These are phyloP conservation scores for Paedocypris sp. DNA, from an alignment of 2,113 vertebrate species.

Conservation along the genomic window DNA sequence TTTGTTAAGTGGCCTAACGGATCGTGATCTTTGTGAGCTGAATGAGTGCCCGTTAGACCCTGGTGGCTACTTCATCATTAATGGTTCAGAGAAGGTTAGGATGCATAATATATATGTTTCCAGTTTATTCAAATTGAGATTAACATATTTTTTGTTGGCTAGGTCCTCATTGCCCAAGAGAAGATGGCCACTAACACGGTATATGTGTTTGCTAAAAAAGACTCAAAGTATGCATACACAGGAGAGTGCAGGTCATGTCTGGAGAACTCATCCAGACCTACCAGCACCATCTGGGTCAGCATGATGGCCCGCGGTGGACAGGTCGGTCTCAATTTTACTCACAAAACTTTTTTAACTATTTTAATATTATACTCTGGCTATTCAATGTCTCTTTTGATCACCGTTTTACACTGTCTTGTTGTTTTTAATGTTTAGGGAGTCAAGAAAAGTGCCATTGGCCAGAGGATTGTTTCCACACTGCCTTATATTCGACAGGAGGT, in stretches of 20 bases:
- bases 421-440: slow-evolving; percentile 67
- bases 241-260: slow-evolving; percentile 92
- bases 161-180: slow-evolving; percentile 97
- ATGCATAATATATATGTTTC: neutral
- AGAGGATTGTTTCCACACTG: slow-evolving; percentile 92
- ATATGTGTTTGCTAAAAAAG: slow-evolving; percentile 97
- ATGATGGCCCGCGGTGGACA: slow-evolving; percentile 97
- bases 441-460: slow-evolving; percentile 95
- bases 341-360: too few relatives aligned
- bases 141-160: neutral
- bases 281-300: slow-evolving; percentile 98
- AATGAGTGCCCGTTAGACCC: slow-evolving; percentile 96
- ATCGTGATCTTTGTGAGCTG: slow-evolving; percentile 90
- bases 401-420: too few relatives aligned
- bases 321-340: slow-evolving; percentile 60
- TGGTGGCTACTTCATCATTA: slow-evolving; percentile 97
- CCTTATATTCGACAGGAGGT: slow-evolving; percentile 97
- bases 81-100: slow-evolving; percentile 92
- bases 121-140: neutral
- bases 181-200: slow-evolving; percentile 99
- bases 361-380: too few relatives aligned
- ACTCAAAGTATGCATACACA: slow-evolving; percentile 96
- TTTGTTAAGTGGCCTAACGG: slow-evolving; percentile 84
- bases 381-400: too few relatives aligned
- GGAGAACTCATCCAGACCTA: slow-evolving; percentile 95